Base-by-base conservation (phyloP, 2,113 vertebrate species). In the Hippocampus mohnikei region DNA sequence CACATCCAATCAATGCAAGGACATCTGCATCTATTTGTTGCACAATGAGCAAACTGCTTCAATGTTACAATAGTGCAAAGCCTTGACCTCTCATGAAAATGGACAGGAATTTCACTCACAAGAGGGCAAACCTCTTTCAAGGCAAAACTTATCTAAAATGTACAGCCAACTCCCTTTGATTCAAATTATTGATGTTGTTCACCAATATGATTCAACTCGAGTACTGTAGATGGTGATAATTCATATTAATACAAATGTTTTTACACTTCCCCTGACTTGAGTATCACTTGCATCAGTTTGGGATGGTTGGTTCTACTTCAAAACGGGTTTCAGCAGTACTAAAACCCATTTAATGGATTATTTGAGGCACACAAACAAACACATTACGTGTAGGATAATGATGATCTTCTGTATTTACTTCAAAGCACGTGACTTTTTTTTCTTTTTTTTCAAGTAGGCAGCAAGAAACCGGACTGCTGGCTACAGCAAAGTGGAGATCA, bases 21-120 rank as follows among this genome's bases (percentile, higher is more conserved):
- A 73, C 73, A 72, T 66, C 69, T 66, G 61, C 76, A 74, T 46
- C 75, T 42, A 62, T 71, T 75, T 66, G 71, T 68, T 79, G 71
- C 64, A 61, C 70, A 72, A 60, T 20, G 33, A 48, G 33, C 11
- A 5, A 64, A 16, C 21, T 71, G 55, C 65, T 27, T 5, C 55
- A n/a, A 58, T 81, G 76, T 82, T 18, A 76, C 63, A 66, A 66
- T 68, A 44, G 64, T 55, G 33, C 52, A 58, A 67, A 71, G 29
- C 62, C 63, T 63, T 63, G 41, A 79, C 71, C 60, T 75, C 56
- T 74, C 66, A 72, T 27, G 7, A 56, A 10, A 55, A 55, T 55
- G 3, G 8, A 53, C 50, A n/a, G 10, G 8, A 74, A 71, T 11
- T 56, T 63, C 20, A 40, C 53, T 56, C n/a, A 53, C 8, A 10